These are phyloP conservation scores for Pangasius krempfi DNA, from an alignment of 2,797 vertebrate genomes.

Conservation along the genomic window DNA sequence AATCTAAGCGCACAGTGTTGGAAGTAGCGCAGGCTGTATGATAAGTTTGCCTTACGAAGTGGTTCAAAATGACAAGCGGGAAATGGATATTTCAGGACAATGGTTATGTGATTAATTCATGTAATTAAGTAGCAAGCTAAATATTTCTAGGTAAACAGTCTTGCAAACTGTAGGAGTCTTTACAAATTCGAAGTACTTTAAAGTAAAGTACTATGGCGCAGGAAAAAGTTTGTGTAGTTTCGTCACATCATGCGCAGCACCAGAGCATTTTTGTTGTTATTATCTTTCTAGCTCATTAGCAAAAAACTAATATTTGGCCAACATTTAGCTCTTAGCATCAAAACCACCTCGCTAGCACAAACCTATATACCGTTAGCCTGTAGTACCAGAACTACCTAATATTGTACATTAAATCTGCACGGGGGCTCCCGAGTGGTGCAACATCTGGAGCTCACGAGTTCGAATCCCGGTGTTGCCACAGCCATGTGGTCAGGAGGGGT, in stretches of 20 bases:
- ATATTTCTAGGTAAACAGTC: neutral
- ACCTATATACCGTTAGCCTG: neutral
- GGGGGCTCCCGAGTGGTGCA: neutral
- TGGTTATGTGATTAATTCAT: neutral
- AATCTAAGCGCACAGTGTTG: too few relatives aligned
- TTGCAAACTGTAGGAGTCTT: neutral
- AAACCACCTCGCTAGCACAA: neutral
- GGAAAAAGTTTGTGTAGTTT: neutral
- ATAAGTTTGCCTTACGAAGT: neutral
- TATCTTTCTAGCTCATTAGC: neutral
- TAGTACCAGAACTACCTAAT: neutral
- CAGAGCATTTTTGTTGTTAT: neutral
- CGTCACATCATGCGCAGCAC: neutral
- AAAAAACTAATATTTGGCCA: neutral
- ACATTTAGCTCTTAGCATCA: neutral
- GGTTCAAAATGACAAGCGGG: neutral
- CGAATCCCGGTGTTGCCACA: neutral
- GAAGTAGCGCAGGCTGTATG: too few relatives aligned
- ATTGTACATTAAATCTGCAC: neutral
- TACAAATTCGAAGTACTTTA: neutral
- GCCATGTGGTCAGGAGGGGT: neutral
- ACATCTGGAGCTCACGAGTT: neutral
- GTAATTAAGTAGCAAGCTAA: neutral
- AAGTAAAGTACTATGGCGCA: neutral
- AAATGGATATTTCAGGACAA: neutral